A percentile compares a stretch with the other conserved stretches of the same genome.
These are phyloP conservation scores for Ennomos quercinarius DNA, from an alignment of 2,888 invertebrate species.

Conservation along the genomic window DNA sequence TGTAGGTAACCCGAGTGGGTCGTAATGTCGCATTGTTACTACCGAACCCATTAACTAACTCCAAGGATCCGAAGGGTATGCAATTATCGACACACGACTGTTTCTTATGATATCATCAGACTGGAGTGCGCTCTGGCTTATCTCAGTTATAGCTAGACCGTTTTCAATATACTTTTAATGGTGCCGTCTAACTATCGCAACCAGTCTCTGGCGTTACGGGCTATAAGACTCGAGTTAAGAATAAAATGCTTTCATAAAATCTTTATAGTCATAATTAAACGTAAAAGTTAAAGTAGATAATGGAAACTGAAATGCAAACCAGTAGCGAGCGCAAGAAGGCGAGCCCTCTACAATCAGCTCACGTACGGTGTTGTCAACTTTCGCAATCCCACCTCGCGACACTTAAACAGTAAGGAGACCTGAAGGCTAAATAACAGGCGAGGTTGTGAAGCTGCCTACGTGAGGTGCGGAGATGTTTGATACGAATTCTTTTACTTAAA, in stretches of 20 bases:
- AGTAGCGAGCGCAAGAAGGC: slow-evolving; percentile 61
- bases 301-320: slow-evolving; percentile 65
- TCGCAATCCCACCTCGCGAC: slow-evolving; percentile 80
- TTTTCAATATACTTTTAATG: slow-evolving; percentile 56
- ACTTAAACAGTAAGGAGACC: slow-evolving; percentile 72
- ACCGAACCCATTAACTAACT: slow-evolving; percentile 65
- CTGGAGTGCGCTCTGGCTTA: slow-evolving; percentile 42
- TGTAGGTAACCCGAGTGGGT: slow-evolving; percentile 69
- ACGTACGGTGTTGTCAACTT: slow-evolving; percentile 81
- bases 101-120: slow-evolving; percentile 57
- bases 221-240: slow-evolving; percentile 42
- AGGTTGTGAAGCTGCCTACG: slow-evolving; percentile 62
- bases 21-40: slow-evolving; percentile 75
- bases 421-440: slow-evolving; percentile 73
- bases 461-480: slow-evolving; percentile 48
- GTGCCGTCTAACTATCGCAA: slow-evolving; percentile 49
- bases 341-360: slow-evolving; percentile 70
- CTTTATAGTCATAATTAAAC: slow-evolving; percentile 51
- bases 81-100: slow-evolving; percentile 63
- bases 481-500: slow-evolving; percentile 26
- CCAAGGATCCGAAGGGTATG: slow-evolving; percentile 60
- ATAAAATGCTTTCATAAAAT: slow-evolving; percentile 48
- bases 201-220: slow-evolving; percentile 44
- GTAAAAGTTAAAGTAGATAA: slow-evolving; percentile 49
- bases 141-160: slow-evolving; percentile 44